Percentiles rank a stretch among this genome's conserved stretches.
Evolutionary conservation across 2,797 vertebrate species (phyloP).

Genomic region (Diceros bicornis): DNA sequence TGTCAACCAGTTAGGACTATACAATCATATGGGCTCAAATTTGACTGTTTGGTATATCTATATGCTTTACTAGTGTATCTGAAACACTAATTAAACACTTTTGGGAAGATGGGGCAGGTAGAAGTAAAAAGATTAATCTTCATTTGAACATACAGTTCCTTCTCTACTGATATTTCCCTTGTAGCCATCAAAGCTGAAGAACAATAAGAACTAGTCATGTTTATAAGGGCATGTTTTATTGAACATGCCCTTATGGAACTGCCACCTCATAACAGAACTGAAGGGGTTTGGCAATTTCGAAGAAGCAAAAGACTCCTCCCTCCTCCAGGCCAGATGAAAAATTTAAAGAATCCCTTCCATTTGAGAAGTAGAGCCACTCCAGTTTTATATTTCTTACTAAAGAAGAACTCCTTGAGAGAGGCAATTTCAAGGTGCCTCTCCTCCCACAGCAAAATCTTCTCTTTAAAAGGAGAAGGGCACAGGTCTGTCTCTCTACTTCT

Average conservation of each 20-base stretch:
- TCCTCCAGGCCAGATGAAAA: constrained; percentile 25
- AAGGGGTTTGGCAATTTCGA: background rate
- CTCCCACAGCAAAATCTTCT: constrained; percentile 35
- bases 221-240: background rate
- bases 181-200: constrained; percentile 39
- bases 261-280: background rate
- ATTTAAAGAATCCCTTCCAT: constrained; percentile 30
- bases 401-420: background rate
- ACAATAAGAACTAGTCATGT: constrained; percentile 48
- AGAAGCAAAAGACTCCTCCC: constrained; percentile 14
- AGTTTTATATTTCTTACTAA: constrained; percentile 36
- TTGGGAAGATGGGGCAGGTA: background rate
- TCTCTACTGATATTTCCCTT: constrained; percentile 12
- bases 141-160: background rate
- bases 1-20: background rate
- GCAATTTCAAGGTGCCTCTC: constrained; percentile 25
- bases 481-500: background rate
- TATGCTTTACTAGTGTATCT: constrained; percentile 9
- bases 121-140: constrained; percentile 26
- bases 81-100: constrained; percentile 1
- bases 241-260: background rate
- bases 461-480: constrained; percentile 33
- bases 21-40: constrained; percentile 7
- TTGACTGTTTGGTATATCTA: background rate
- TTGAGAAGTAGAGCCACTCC: constrained; percentile 17